Evolutionary conservation across 2,113 vertebrate genomes (phyloP), one percentile per base, ranked within the genome.

Genomic region (Corythoichthys intestinalis): DNA sequence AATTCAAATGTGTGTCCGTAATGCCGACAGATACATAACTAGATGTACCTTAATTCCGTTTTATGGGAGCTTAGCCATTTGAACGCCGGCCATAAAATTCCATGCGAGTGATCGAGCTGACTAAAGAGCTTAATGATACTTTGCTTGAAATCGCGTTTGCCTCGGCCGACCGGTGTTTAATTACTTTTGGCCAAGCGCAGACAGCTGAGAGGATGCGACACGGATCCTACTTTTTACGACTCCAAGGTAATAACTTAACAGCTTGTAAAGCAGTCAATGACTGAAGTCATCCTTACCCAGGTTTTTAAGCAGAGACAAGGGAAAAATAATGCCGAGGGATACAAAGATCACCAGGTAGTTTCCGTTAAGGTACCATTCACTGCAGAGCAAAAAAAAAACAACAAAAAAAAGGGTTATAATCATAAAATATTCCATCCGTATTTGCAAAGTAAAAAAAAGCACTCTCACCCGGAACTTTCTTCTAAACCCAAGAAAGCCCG

Each of bases 331-430:
- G 17, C 91, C 90, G 54, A 96, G n/a, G 0, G 95, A 96, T 82
- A 99, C 96, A 50, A 99, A 90, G 83, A 99, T 90, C 58, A 99
- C 84, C 63, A 98, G 92, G 91, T 99, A 98, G 90, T 97, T 98
- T 65, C 97, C 97, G 20, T 98, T 93, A 74, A 98, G 73, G 85
- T 97, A 99, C 97, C 97, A 99, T 86, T 95, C 95, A 49, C 97
- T 99, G 83, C 63, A 80, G 63, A 67, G 2, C 76, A 15, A 71
- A 73, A 80, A 41, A 4, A 60, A 64, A 67, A 71, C 67, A 35
- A 37, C 67, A 35, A 37, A 47, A 69, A 66, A 14, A 11, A 39
- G 49, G 15, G 53, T 34, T 50, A 8, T 35, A 28, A 49, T 8
- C 13, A 10, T 14, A 1, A 35, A 39, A 2, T 44, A 3, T 3